These are phyloP conservation scores for Drosophila pachea DNA, from an alignment of 1,140 invertebrate genomes.

Conservation along the genomic window DNA sequence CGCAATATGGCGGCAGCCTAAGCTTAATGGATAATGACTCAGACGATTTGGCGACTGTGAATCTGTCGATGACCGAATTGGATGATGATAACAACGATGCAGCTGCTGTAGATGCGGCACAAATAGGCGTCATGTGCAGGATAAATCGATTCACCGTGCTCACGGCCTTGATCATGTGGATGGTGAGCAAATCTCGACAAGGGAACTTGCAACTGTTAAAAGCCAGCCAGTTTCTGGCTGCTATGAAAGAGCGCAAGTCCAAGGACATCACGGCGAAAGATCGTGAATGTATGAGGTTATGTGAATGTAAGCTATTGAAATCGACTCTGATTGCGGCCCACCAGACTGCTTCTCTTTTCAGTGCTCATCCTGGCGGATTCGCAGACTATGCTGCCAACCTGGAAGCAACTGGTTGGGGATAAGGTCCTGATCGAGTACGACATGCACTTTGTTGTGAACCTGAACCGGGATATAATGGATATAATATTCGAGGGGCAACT, in stretches of 20 bases:
- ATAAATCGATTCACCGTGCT: slow-evolving; percentile 70
- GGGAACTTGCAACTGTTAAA: slow-evolving; percentile 57
- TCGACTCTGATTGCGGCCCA: background rate
- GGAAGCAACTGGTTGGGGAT: slow-evolving; percentile 83
- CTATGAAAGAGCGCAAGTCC: slow-evolving; percentile 63
- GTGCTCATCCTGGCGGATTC: slow-evolving; percentile 59
- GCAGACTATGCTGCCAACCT: slow-evolving; percentile 81
- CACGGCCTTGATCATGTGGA: slow-evolving; percentile 77
- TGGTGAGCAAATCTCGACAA: slow-evolving; percentile 55
- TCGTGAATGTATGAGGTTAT: slow-evolving; percentile 49
- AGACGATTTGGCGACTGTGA: background rate
- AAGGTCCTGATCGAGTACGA: slow-evolving; percentile 83
- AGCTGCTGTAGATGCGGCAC: slow-evolving; percentile 26
- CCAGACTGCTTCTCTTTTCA: slow-evolving; percentile 17
- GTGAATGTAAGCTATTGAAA: slow-evolving; percentile 60
- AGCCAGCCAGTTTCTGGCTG: slow-evolving; percentile 58
- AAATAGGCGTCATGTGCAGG: slow-evolving; percentile 56
- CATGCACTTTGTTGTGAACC: slow-evolving; percentile 84
- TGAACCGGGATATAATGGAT: slow-evolving; percentile 83
- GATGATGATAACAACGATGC: background rate
- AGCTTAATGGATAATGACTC: slow-evolving; percentile 14
- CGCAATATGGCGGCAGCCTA: background rate
- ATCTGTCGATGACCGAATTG: background rate
- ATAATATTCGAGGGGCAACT: slow-evolving; percentile 87
- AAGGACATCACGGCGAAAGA: slow-evolving; percentile 54